Evolutionary conservation across 1,140 invertebrate genomes (phyloP), one percentile per base, ranked within the genome.

Genomic region (Cephus cinctus): DNA sequence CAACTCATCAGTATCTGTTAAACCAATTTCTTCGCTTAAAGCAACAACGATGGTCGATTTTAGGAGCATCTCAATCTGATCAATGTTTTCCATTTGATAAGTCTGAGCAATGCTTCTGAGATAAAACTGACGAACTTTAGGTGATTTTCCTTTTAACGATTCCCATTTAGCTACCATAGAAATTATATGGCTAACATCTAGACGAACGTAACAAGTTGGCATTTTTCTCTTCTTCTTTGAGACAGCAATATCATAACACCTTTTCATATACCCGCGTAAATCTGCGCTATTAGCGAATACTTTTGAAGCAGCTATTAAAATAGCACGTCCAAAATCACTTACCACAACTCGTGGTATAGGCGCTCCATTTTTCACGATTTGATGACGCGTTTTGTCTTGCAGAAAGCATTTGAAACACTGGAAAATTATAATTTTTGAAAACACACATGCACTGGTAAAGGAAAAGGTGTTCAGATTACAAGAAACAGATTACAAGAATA

Each of bases 171-270:
- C 19, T 18, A 57, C 48, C 45, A 43, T 40, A 1, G 23, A 11
- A 5, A 57, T 53, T 12, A 57, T 47, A 47, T 57, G 47, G 22
- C 38, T 56, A 8, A 50, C 40, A 39, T 50, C 47, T 18, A 53
- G 21, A 38, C 43, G 11, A 25, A 48, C 41, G 20, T 42, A 43
- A 14, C 41, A 51, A 3, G 18, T 4, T 11, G 40, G 50, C 14
- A 52, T 11, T 16, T 40, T 39, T 14, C 32, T n/a, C 15, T 39
- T 19, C 41, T 38, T n/a, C 20, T 40, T 31, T 31, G 16, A 15
- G 5, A 43, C 11, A 20, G 25, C 3, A 5, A 23, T 15, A 6
- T 53, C 12, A 15, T 40, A 48, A 15, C 51, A 53, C n/a, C 27
- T 15, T 3, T 39, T 19, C 12, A 53, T 12, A 32, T 53, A 53